These are phyloP conservation scores for Lordiphosa clarofinis DNA, from an alignment of 1,140 invertebrate species.

Conservation along the genomic window DNA sequence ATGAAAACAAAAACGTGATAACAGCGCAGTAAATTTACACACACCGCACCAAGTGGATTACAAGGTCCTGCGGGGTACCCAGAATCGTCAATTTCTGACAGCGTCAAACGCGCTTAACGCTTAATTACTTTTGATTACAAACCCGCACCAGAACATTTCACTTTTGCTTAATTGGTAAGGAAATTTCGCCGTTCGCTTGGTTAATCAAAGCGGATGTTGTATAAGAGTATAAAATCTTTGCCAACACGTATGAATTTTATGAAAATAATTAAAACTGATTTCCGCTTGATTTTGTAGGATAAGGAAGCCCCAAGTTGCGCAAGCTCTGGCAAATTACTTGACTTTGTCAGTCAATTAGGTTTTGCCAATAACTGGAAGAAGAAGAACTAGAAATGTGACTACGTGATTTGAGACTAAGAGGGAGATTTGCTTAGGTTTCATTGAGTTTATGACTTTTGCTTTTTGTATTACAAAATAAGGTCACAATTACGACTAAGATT, in stretches of 20 bases:
- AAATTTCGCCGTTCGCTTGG: conserved; percentile 44
- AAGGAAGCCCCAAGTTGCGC: conserved; percentile 17
- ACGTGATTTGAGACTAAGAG: conserved; percentile 44
- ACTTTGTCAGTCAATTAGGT: conserved; percentile 62
- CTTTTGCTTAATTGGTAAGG: conserved; percentile 53
- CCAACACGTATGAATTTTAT: conserved; percentile 57
- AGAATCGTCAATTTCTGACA: conserved; percentile 7
- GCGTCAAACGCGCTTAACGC: conserved; percentile 52
- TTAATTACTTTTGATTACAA: conserved; percentile 34
- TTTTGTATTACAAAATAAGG: no score
- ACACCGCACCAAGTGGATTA: conserved; percentile 7
- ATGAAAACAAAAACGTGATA: conserved; percentile 56
- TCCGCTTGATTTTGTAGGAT: conserved; percentile 41
- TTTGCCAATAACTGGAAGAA: conserved; percentile 37
- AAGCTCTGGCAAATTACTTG: conserved; percentile 24
- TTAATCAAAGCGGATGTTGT: conserved; percentile 50
- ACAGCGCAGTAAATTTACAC: conserved; percentile 41
- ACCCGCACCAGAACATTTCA: conserved; percentile 28
- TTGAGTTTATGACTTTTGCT: neutral
- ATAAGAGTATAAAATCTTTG: conserved; percentile 46
- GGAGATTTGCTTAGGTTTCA: no score
- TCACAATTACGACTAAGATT: no score
- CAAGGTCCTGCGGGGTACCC: conserved; percentile 1
- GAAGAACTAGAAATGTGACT: conserved; percentile 38
- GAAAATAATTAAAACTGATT: conserved; percentile 74